phyloP scores from a whole-genome alignment of 2,888 invertebrate species.

The Tuta absoluta region DNA sequence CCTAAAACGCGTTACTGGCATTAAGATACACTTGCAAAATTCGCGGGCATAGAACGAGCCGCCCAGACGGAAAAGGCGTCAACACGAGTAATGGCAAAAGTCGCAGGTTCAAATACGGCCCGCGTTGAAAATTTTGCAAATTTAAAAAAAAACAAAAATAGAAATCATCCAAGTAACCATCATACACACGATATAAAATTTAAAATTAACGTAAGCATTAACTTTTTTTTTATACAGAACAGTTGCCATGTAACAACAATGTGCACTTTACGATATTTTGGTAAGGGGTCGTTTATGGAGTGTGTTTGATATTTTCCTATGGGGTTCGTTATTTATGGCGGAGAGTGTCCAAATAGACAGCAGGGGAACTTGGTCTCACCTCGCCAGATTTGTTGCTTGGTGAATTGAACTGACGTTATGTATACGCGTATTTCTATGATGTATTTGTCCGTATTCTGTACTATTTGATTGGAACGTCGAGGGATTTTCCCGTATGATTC shows the following conservation, averaged over 20 bases:
- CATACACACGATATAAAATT: neutral
- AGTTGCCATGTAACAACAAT: neutral
- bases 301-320: constrained; percentile 24
- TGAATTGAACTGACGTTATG: neutral
- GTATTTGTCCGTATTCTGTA: too few relatives aligned
- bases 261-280: constrained; percentile 17
- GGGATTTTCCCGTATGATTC: too few relatives aligned
- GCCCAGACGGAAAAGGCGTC: too few relatives aligned
- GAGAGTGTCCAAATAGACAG: constrained; percentile 26
- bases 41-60: too few relatives aligned
- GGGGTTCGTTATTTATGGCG: constrained; percentile 25
- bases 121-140: too few relatives aligned
- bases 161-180: too few relatives aligned
- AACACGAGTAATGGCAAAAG: too few relatives aligned
- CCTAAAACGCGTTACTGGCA: too few relatives aligned
- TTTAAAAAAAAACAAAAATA: too few relatives aligned
- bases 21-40: too few relatives aligned
- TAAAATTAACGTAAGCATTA: neutral
- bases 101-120: too few relatives aligned
- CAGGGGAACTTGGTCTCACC: neutral
- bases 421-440: neutral
- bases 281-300: constrained; percentile 21
- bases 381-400: constrained; percentile 12
- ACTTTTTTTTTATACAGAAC: constrained; percentile 14
- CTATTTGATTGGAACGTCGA: too few relatives aligned